phyloP scores from a whole-genome alignment of 1,140 invertebrate genomes.

The Pseudobourletiella spinata region DNA sequence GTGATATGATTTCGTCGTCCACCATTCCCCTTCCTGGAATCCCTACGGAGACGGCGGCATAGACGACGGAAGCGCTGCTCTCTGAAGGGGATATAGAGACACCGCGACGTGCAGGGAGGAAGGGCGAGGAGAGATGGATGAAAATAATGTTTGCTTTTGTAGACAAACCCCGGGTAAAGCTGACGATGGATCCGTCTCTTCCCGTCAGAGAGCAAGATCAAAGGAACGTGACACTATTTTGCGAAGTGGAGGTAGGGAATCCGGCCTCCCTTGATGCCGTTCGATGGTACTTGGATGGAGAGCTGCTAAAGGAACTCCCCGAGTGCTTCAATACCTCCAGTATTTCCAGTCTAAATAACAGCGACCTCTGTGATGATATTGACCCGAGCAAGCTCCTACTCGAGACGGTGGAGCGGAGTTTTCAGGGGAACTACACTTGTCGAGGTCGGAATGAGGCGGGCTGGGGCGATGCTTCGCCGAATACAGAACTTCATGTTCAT shows the following conservation, averaged over 20 bases:
- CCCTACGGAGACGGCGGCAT: too few relatives aligned
- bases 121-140: too few relatives aligned
- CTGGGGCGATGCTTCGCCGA: constrained; percentile 29
- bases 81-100: too few relatives aligned
- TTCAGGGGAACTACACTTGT: constrained; percentile 88
- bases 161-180: constrained; percentile 66
- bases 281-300: constrained; percentile 70
- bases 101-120: too few relatives aligned
- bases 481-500: constrained; percentile 44
- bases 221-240: constrained; percentile 69
- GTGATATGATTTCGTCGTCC: too few relatives aligned
- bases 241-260: constrained; percentile 58
- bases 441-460: constrained; percentile 69
- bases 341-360: constrained; percentile 24
- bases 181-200: constrained; percentile 61
- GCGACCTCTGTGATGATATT: constrained; percentile 58
- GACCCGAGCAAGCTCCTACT: constrained; percentile 73
- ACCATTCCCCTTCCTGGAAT: too few relatives aligned
- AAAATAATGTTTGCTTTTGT: constrained; percentile 36
- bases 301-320: constrained; percentile 71
- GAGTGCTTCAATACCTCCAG: constrained; percentile 52
- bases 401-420: constrained; percentile 66
- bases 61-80: too few relatives aligned
- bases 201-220: constrained; percentile 70
- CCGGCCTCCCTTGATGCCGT: constrained; percentile 44